These are phyloP conservation scores for Nothoprocta perdicaria DNA, from an alignment of 2,113 vertebrate genomes.

Conservation along the genomic window DNA sequence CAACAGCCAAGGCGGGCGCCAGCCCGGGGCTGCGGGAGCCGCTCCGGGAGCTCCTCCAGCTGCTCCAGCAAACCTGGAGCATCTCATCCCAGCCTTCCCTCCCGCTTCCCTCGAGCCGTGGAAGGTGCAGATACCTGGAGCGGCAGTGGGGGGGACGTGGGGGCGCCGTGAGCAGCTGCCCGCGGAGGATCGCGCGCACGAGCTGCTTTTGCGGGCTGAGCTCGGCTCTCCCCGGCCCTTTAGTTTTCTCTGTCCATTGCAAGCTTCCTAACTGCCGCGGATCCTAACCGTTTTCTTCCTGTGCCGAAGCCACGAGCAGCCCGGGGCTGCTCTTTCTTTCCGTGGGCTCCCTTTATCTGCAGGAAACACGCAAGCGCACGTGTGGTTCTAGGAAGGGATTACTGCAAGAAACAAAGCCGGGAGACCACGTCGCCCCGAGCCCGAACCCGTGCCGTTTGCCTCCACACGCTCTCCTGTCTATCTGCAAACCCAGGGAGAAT, in stretches of 20 bases:
- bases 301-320: slow-evolving; percentile 23
- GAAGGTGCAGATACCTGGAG: not conserved
- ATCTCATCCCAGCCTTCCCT: too few relatives aligned
- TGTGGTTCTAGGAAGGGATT: slow-evolving; percentile 18
- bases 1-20: too few relatives aligned
- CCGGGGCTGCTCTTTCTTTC: not conserved
- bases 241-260: not conserved
- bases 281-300: slow-evolving; percentile 50
- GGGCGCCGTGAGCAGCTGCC: not conserved
- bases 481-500: not conserved
- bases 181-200: accelerated
- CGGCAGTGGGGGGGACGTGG: accelerated
- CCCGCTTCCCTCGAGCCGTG: not conserved
- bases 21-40: too few relatives aligned
- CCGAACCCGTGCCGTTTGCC: not conserved
- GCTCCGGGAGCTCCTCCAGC: too few relatives aligned
- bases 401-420: slow-evolving; percentile 13
- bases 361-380: slow-evolving; percentile 26
- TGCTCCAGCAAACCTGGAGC: too few relatives aligned
- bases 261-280: slow-evolving; percentile 25
- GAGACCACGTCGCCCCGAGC: slow-evolving; percentile 51
- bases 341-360: slow-evolving; percentile 62
- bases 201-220: not conserved
- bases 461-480: not conserved
- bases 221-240: not conserved